Evolutionary conservation across 2,113 vertebrate genomes (phyloP).

Genomic region (Odontophorus gujanensis): DNA sequence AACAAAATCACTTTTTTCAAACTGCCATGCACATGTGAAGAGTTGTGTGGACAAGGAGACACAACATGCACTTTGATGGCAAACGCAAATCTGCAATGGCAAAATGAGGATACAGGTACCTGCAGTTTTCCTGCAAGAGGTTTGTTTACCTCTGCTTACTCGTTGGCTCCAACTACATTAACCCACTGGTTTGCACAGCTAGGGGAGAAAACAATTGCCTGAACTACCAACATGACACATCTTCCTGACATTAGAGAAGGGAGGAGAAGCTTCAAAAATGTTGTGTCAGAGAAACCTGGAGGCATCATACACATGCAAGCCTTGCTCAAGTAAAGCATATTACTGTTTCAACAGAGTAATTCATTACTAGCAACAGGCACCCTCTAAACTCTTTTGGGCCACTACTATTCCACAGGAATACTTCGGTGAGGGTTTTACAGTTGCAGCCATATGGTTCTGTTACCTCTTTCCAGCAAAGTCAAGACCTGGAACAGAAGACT

Average conservation of each 20-base stretch:
- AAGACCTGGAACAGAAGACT: not conserved
- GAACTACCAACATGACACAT: not conserved
- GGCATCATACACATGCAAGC: rapidly evolving
- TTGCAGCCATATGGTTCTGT: not conserved
- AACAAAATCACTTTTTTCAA: not conserved
- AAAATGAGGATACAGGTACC: conserved; percentile 5
- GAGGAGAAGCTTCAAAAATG: not conserved
- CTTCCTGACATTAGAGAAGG: not conserved
- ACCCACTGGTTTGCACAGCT: not conserved
- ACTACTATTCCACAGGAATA: not conserved
- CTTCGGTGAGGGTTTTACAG: not conserved
- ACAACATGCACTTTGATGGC: conserved; percentile 66
- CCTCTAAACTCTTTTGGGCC: not conserved
- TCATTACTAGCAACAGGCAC: not conserved
- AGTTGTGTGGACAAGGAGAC: conserved; percentile 52
- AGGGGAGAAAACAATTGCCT: not conserved
- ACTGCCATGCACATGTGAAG: conserved; percentile 62
- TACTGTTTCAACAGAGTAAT: not conserved
- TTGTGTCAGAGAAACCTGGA: not conserved
- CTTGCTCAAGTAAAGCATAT: not conserved
- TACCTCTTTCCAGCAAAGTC: not conserved
- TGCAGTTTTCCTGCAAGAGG: not conserved
- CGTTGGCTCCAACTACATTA: not conserved
- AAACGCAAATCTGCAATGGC: conserved; percentile 61
- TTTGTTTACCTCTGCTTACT: not conserved